A percentile compares a stretch with the other conserved stretches of the same genome.
Evolutionary conservation across 1,140 invertebrate species (phyloP).

Genomic region (Melanaphis sacchari): DNA sequence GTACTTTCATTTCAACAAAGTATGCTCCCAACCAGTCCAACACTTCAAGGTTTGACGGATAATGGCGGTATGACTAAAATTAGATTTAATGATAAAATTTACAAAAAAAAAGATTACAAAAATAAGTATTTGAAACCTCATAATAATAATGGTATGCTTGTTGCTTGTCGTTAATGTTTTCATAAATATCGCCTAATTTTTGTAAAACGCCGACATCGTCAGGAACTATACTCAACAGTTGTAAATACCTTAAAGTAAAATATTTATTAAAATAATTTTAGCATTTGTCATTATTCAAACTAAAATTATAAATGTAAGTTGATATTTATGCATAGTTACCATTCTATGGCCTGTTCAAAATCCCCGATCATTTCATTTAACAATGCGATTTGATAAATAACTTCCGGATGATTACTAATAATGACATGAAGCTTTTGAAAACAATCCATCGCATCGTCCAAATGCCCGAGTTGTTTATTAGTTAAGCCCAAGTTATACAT

Average conservation of each 20-base stretch:
- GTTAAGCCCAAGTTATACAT: conserved; percentile 87
- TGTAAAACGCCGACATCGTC: conserved; percentile 84
- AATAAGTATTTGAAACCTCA: conserved; percentile 72
- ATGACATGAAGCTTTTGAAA: conserved; percentile 85
- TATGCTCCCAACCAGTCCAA: conserved; percentile 93
- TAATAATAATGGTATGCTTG: conserved; percentile 91
- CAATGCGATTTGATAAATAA: conserved; percentile 85
- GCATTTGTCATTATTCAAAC: neutral
- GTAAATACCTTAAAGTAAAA: conserved; percentile 73
- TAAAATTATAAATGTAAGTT: neutral
- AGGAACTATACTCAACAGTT: conserved; percentile 82
- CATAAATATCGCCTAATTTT: conserved; percentile 85
- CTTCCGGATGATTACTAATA: conserved; percentile 80
- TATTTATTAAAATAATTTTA: neutral
- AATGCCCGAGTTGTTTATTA: conserved; percentile 56
- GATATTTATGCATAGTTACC: conserved; percentile 63
- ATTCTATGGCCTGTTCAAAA: conserved; percentile 79
- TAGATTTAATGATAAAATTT: conserved; percentile 26
- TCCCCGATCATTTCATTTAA: conserved; percentile 80
- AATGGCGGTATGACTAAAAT: conserved; percentile 82
- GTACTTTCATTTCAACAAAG: conserved; percentile 85
- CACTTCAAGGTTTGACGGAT: conserved; percentile 86
- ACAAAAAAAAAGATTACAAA: neutral
- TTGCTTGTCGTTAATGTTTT: conserved; percentile 85
- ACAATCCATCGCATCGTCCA: conserved; percentile 77